Percentiles rank a stretch among this genome's conserved stretches.
These are phyloP conservation scores for Xestobium rufovillosum DNA, from an alignment of 2,888 invertebrate species.

Conservation along the genomic window DNA sequence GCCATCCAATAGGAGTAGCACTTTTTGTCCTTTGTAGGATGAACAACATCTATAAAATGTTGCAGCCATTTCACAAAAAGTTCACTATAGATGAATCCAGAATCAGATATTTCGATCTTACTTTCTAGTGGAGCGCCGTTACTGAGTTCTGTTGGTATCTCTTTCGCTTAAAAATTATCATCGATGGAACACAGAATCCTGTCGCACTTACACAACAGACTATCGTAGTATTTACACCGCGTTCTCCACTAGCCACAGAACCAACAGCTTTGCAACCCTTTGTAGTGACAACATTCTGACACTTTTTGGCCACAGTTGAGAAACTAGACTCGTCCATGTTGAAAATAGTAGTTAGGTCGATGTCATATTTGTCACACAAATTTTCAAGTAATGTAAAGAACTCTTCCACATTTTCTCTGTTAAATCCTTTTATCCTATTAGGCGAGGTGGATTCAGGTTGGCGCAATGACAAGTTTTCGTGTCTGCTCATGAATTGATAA, in stretches of 20 bases:
- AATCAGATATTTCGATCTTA: neutral
- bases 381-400: conserved; percentile 23
- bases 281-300: conserved; percentile 20
- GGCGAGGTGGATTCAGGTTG: too few species aligned
- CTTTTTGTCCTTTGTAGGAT: neutral
- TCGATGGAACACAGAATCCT: conserved; percentile 10
- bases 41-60: neutral
- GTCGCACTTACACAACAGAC: conserved; percentile 19
- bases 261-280: conserved; percentile 23
- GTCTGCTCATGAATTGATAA: too few species aligned
- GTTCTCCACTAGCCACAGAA: conserved; percentile 22
- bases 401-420: conserved; percentile 17
- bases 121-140: neutral
- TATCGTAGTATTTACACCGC: conserved; percentile 23
- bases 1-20: conserved; percentile 1
- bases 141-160: neutral
- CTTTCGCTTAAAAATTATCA: neutral
- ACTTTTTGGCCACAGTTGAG: conserved; percentile 21
- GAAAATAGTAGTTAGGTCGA: conserved; percentile 20
- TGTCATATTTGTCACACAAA: conserved; percentile 18
- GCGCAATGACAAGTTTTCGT: too few species aligned
- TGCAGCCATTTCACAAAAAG: conserved; percentile 2
- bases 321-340: conserved; percentile 25
- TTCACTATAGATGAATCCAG: neutral
- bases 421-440: conserved; percentile 21